phyloP scores from a whole-genome alignment of 2,113 vertebrate species.

The Halcyon senegalensis region DNA sequence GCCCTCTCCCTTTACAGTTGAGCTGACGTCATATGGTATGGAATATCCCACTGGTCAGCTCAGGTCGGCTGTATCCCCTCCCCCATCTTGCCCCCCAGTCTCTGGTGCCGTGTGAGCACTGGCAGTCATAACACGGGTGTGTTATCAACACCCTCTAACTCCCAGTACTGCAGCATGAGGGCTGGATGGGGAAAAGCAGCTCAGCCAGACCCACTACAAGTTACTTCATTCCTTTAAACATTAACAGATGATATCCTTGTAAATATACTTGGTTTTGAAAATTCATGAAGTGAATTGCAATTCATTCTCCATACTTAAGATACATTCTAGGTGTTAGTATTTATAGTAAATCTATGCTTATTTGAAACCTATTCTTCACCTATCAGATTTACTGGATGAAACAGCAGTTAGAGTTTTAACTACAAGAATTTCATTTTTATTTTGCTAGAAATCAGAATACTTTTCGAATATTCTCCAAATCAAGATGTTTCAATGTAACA shows the following conservation, averaged over 20 bases:
- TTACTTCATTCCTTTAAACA: not conserved
- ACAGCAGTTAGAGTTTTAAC: not conserved
- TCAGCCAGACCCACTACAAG: too few species aligned
- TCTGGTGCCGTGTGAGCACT: too few species aligned
- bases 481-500: not conserved
- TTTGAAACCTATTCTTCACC: not conserved
- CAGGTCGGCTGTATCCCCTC: too few species aligned
- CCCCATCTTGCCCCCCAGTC: too few species aligned
- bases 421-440: not conserved
- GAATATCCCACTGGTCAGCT: too few species aligned
- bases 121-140: too few species aligned
- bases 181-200: too few species aligned
- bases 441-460: not conserved
- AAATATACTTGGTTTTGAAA: not conserved
- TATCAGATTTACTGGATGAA: not conserved
- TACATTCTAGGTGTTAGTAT: not conserved
- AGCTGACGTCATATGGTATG: too few species aligned
- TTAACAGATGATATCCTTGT: not conserved
- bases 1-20: too few species aligned
- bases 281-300: not conserved
- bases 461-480: not conserved
- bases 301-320: not conserved
- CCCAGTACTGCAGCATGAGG: too few species aligned
- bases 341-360: not conserved
- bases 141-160: too few species aligned